Evolutionary conservation across 2,888 invertebrate genomes (phyloP).

Genomic region (Scaptomyza cyrtandrae): DNA sequence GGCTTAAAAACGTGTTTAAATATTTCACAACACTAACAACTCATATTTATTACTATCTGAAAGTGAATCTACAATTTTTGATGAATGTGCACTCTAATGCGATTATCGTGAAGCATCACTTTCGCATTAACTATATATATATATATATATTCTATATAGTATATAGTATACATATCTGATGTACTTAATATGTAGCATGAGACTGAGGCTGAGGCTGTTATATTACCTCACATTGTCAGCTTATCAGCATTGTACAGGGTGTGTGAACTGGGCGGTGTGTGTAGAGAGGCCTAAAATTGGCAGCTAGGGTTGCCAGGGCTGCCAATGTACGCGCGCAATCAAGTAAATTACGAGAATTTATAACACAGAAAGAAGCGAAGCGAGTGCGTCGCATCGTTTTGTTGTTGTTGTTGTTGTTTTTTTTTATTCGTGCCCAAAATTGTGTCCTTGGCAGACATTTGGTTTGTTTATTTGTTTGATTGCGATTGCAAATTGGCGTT

Average conservation of each 20-base stretch:
- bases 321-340: conserved; percentile 38
- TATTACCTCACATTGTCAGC: conserved; percentile 49
- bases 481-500: conserved; percentile 58
- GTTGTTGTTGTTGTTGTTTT: neutral
- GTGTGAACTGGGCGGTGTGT: neutral
- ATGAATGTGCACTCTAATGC: conserved; percentile 11
- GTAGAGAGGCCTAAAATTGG: neutral
- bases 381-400: conserved; percentile 39
- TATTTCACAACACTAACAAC: too few relatives aligned
- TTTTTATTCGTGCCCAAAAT: neutral
- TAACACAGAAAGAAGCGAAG: conserved; percentile 45
- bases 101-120: conserved; percentile 3
- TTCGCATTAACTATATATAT: neutral
- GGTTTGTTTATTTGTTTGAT: conserved; percentile 52
- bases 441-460: conserved; percentile 19
- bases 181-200: neutral
- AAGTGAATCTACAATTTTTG: conserved; percentile 3
- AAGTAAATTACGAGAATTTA: conserved; percentile 66
- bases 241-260: conserved; percentile 23
- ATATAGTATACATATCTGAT: neutral
- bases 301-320: conserved; percentile 23
- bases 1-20: too few relatives aligned
- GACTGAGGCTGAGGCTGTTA: neutral
- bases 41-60: conserved; percentile 1
- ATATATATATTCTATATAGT: neutral